These are phyloP conservation scores for Calephelis virginiensis DNA, from an alignment of 1,140 invertebrate genomes.

Conservation along the genomic window DNA sequence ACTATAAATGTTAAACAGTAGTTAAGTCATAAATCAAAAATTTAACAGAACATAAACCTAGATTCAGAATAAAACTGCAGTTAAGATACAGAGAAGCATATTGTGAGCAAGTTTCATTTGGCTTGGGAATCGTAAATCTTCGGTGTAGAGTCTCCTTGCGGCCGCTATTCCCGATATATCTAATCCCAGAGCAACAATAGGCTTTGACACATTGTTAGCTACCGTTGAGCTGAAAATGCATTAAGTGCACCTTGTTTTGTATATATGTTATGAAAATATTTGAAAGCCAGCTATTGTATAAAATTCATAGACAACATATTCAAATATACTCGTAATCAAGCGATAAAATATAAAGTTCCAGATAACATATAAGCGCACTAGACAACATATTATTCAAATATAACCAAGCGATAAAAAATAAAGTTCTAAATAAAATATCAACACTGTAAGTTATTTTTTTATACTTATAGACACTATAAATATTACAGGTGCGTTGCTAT, in stretches of 20 bases:
- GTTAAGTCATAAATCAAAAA: background rate
- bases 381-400: too few relatives aligned
- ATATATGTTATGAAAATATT: background rate
- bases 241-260: constrained; percentile 8
- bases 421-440: too few relatives aligned
- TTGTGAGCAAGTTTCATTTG: constrained; percentile 28
- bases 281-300: too few relatives aligned
- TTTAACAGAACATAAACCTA: constrained; percentile 4
- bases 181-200: constrained; percentile 34
- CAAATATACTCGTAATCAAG: too few relatives aligned
- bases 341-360: too few relatives aligned
- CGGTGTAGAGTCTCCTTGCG: constrained; percentile 30
- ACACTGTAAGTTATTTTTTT: too few relatives aligned
- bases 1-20: background rate
- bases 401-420: too few relatives aligned
- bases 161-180: constrained; percentile 30
- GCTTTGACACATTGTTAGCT: constrained; percentile 30
- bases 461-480: too few relatives aligned
- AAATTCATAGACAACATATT: too few relatives aligned
- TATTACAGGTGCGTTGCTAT: too few relatives aligned
- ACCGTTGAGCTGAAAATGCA: constrained; percentile 7
- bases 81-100: constrained; percentile 30
- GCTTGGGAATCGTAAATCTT: constrained; percentile 39
- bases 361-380: too few relatives aligned
- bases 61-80: constrained; percentile 20